These are phyloP conservation scores for Diarsia brunnea DNA, from an alignment of 2,888 invertebrate genomes.

Conservation along the genomic window DNA sequence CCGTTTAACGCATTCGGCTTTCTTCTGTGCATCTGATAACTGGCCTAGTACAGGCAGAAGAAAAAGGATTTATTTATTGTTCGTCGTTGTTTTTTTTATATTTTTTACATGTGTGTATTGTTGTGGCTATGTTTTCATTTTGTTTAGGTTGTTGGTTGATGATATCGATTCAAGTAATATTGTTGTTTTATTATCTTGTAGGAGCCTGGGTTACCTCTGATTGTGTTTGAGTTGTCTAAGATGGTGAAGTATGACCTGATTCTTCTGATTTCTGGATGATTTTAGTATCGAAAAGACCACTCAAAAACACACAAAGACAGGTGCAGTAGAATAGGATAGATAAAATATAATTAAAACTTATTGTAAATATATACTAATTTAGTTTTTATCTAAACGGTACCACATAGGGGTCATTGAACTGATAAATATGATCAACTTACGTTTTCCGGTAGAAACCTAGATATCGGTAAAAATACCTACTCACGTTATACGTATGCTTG, in stretches of 20 bases:
- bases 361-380: background rate
- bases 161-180: background rate
- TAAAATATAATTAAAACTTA: background rate
- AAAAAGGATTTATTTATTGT: slow-evolving; percentile 30
- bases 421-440: too few species aligned
- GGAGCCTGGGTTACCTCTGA: background rate
- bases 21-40: slow-evolving; percentile 87
- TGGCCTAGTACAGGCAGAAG: slow-evolving; percentile 69
- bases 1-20: slow-evolving; percentile 88
- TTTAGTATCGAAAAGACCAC: background rate
- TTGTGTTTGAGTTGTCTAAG: background rate
- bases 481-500: too few species aligned
- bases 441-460: background rate
- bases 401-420: background rate
- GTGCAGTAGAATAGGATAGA: background rate
- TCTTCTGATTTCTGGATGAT: background rate
- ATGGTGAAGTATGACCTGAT: background rate
- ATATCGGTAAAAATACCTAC: too few species aligned
- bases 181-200: background rate
- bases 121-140: slow-evolving; percentile 2
- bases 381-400: background rate
- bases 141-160: slow-evolving; percentile 18
- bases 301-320: background rate
- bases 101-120: slow-evolving; percentile 6
- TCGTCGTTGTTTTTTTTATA: slow-evolving; percentile 1